Evolutionary conservation across 2,797 vertebrate species (phyloP).

Genomic region (Huso huso): DNA sequence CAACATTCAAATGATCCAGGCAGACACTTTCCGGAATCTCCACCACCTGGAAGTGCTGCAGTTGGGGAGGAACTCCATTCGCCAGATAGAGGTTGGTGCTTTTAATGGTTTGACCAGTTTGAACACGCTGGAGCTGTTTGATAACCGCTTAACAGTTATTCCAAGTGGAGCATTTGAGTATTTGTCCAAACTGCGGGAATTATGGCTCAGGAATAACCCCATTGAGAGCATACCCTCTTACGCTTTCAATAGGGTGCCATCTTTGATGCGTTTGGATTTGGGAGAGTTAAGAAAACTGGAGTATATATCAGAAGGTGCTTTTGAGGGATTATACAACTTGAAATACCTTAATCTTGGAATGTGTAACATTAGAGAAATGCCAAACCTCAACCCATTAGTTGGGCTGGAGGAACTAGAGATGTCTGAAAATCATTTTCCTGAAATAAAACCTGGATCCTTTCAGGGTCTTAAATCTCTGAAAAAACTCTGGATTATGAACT

Average conservation of each 20-base stretch:
- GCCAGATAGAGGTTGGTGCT: slow-evolving; percentile 94
- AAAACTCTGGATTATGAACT: slow-evolving; percentile 98
- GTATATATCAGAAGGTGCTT: slow-evolving; percentile 94
- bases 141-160: slow-evolving; percentile 93
- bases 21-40: slow-evolving; percentile 89
- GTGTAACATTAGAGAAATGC: slow-evolving; percentile 92
- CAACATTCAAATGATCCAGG: slow-evolving; percentile 91
- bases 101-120: slow-evolving; percentile 94
- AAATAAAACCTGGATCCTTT: slow-evolving; percentile 83
- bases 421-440: slow-evolving; percentile 90
- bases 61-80: slow-evolving; percentile 86
- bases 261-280: slow-evolving; percentile 89
- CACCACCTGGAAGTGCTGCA: slow-evolving; percentile 94
- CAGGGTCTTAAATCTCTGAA: slow-evolving; percentile 81
- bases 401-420: slow-evolving; percentile 94
- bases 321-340: slow-evolving; percentile 90
- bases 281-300: slow-evolving; percentile 91
- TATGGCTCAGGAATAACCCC: slow-evolving; percentile 95
- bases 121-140: slow-evolving; percentile 94
- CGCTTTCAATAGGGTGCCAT: slow-evolving; percentile 94
- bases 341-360: slow-evolving; percentile 96
- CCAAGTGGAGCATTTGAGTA: slow-evolving; percentile 96
- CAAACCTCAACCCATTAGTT: slow-evolving; percentile 78
- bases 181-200: slow-evolving; percentile 89
- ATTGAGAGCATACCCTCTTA: slow-evolving; percentile 97